Evolutionary conservation across 53 echinoderm and acorn worm genomes (phyloP).

Genomic region (Mesocentrotus franciscanus): DNA sequence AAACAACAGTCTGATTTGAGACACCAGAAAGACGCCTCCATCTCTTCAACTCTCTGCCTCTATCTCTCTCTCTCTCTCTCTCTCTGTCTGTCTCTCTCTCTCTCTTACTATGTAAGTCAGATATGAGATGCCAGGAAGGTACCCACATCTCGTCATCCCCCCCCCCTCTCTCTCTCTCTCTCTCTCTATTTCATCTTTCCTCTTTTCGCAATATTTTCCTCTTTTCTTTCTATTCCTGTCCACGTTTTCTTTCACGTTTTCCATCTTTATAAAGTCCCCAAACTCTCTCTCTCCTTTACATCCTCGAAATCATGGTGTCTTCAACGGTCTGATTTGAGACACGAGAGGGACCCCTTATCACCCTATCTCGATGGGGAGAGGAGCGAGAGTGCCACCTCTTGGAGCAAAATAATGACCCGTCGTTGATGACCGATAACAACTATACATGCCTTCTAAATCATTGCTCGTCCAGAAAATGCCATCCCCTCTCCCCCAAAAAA

Average conservation of each 20-base stretch:
- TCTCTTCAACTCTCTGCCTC: too few relatives aligned
- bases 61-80: background rate
- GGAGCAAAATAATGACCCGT: background rate
- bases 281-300: background rate
- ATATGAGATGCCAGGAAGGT: too few relatives aligned
- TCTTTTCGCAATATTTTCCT: background rate
- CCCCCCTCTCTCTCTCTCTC: background rate
- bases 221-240: background rate
- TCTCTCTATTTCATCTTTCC: background rate
- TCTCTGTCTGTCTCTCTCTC: background rate
- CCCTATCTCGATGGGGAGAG: background rate
- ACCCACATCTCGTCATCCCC: background rate
- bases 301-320: conserved; percentile 14
- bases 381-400: conserved; percentile 23
- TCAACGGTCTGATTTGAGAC: background rate
- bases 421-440: conserved; percentile 37
- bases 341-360: background rate
- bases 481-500: too few relatives aligned
- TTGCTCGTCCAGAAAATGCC: too few relatives aligned
- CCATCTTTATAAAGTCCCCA: background rate
- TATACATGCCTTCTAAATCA: background rate
- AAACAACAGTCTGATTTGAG: too few relatives aligned
- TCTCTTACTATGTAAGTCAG: background rate
- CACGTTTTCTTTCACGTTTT: background rate
- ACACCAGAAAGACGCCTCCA: too few relatives aligned